phyloP scores from a whole-genome alignment of 2,113 vertebrate genomes.

The Neofelis nebulosa region DNA sequence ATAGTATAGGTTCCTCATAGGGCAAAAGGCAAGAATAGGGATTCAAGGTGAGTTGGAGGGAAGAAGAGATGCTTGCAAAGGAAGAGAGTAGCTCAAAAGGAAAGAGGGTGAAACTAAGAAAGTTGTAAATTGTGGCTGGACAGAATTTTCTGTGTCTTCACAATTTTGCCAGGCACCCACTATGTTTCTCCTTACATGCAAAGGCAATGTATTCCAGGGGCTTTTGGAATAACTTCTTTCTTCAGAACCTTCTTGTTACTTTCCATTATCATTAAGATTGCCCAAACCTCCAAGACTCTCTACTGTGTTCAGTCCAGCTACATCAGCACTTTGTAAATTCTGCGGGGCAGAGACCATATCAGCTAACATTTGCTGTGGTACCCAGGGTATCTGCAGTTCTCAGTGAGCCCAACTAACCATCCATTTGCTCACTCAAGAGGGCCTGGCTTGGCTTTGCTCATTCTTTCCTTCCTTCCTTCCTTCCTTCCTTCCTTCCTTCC shows the following conservation, averaged over 20 bases:
- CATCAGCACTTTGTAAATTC: background rate
- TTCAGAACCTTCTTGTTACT: background rate
- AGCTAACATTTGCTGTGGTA: background rate
- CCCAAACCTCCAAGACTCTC: background rate
- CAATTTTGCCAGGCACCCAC: background rate
- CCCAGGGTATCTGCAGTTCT: background rate
- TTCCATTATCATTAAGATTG: background rate
- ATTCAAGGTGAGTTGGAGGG: background rate
- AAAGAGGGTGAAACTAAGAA: background rate
- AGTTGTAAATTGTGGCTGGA: background rate
- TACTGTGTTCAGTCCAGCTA: background rate
- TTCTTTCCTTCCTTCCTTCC: too few relatives aligned
- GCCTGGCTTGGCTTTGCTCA: background rate
- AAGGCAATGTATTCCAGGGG: background rate
- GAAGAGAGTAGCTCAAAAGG: background rate
- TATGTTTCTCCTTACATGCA: background rate
- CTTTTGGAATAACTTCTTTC: background rate
- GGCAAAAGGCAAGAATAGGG: background rate
- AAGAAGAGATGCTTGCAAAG: background rate
- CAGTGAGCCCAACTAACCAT: background rate
- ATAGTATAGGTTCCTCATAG: rapidly evolving
- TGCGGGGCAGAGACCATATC: background rate
- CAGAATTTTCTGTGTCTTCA: background rate
- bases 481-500: too few relatives aligned
- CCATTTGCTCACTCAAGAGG: background rate